phyloP scores from a whole-genome alignment of 1,140 invertebrate species.

The Melanaphis sacchari region DNA sequence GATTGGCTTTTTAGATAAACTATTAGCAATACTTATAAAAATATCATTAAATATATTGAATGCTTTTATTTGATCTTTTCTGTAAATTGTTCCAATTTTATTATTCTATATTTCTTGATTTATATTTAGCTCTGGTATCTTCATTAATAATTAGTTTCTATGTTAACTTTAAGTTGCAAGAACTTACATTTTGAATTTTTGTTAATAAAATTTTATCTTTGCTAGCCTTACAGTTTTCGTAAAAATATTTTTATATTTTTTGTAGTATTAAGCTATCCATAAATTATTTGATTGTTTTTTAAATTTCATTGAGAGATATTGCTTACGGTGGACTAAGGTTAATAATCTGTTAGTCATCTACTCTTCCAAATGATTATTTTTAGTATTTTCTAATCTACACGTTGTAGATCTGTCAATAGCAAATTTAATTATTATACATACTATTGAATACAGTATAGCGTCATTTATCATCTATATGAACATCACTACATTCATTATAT shows the following conservation, averaged over 20 bases:
- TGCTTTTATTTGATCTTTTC: neutral
- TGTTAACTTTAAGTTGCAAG: neutral
- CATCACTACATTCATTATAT: neutral
- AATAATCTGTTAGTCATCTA: neutral
- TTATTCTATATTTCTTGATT: neutral
- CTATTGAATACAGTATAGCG: neutral
- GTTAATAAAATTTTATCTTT: slow-evolving; percentile 16
- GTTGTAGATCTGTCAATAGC: neutral
- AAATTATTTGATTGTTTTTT: slow-evolving; percentile 22
- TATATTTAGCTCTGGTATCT: neutral
- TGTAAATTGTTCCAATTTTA: neutral
- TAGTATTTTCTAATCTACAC: neutral
- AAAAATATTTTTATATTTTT: slow-evolving; percentile 5
- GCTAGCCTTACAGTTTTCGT: neutral
- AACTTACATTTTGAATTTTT: neutral
- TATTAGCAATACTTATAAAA: slow-evolving; percentile 26
- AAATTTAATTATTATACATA: neutral
- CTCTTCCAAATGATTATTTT: neutral
- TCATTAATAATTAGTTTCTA: slow-evolving; percentile 20
- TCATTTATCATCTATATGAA: too few relatives aligned
- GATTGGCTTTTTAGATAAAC: neutral
- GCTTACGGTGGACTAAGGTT: neutral
- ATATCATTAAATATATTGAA: slow-evolving; percentile 29
- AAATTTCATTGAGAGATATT: neutral
- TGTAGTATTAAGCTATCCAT: neutral